phyloP scores from a whole-genome alignment of 2,797 vertebrate species.

The Phrynocephalus vlangalii region DNA sequence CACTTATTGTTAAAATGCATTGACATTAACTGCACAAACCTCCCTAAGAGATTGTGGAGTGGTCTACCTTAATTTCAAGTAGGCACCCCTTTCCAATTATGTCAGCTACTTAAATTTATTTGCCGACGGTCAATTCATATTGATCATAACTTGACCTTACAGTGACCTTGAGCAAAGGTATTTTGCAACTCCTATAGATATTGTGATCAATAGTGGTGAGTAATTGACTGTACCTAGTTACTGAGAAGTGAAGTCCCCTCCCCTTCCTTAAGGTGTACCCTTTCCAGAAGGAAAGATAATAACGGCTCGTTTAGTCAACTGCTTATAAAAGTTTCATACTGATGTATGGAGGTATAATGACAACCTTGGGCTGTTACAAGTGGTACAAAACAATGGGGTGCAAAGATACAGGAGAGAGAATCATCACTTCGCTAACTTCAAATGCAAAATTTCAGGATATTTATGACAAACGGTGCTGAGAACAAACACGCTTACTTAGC shows the following conservation, averaged over 20 bases:
- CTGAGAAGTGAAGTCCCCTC: slow-evolving; percentile 80
- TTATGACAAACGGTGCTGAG: slow-evolving; percentile 71
- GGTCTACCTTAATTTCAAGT: slow-evolving; percentile 85
- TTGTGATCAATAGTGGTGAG: slow-evolving; percentile 88
- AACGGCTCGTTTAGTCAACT: slow-evolving; percentile 81
- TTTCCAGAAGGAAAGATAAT: slow-evolving; percentile 83
- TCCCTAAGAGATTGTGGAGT: slow-evolving; percentile 55
- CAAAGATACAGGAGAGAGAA: slow-evolving; percentile 77
- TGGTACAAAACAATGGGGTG: slow-evolving; percentile 79
- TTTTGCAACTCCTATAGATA: slow-evolving; percentile 83
- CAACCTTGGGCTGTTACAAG: slow-evolving; percentile 79
- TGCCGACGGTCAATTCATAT: slow-evolving; percentile 88
- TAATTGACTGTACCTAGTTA: slow-evolving; percentile 86
- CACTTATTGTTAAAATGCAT: slow-evolving; percentile 40
- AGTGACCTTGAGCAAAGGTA: slow-evolving; percentile 87
- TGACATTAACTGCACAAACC: slow-evolving; percentile 41
- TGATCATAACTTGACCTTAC: slow-evolving; percentile 87
- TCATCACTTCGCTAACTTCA: slow-evolving; percentile 79
- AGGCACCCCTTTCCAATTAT: slow-evolving; percentile 81
- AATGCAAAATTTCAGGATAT: slow-evolving; percentile 76
- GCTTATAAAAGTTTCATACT: slow-evolving; percentile 83
- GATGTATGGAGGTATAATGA: slow-evolving; percentile 82
- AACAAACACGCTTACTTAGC: slow-evolving; percentile 69
- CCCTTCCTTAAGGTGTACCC: slow-evolving; percentile 69
- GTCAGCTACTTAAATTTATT: slow-evolving; percentile 89